A percentile compares a stretch with the other conserved stretches of the same genome.
Evolutionary conservation across 2,113 vertebrate species (phyloP).

Genomic region (Apteryx owenii): DNA sequence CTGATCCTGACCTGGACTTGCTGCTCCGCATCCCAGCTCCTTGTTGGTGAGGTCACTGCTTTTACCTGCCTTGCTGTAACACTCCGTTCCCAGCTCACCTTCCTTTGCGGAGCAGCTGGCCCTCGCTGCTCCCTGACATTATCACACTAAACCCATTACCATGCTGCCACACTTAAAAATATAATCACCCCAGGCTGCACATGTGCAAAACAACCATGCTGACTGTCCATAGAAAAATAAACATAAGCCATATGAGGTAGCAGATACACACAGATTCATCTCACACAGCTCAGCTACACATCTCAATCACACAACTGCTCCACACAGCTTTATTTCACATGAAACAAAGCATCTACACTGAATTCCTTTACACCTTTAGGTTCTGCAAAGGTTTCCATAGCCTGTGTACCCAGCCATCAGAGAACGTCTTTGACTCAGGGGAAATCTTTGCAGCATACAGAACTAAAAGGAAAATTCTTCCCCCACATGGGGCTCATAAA

Average conservation of each 20-base stretch:
- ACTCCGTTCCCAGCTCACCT: background rate
- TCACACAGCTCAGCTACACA: background rate
- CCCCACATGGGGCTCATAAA: background rate
- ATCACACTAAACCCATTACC: background rate
- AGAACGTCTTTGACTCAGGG: background rate
- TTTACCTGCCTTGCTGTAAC: background rate
- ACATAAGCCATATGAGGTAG: background rate
- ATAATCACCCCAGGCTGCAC: background rate
- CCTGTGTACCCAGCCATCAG: fast-evolving
- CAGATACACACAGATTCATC: background rate
- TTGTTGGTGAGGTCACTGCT: background rate
- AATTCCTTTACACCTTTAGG: background rate
- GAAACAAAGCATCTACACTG: background rate
- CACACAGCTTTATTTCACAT: background rate
- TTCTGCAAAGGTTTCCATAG: background rate
- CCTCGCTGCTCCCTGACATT: background rate
- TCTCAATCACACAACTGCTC: background rate
- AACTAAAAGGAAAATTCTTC: background rate
- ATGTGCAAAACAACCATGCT: background rate
- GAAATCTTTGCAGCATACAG: background rate
- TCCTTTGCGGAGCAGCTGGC: background rate
- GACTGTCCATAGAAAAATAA: background rate
- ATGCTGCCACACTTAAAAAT: background rate
- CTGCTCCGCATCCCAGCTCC: background rate
- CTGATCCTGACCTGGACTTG: fast-evolving